These are phyloP conservation scores for Nannobrachium achirus DNA, from an alignment of 2,113 vertebrate genomes.

Conservation along the genomic window DNA sequence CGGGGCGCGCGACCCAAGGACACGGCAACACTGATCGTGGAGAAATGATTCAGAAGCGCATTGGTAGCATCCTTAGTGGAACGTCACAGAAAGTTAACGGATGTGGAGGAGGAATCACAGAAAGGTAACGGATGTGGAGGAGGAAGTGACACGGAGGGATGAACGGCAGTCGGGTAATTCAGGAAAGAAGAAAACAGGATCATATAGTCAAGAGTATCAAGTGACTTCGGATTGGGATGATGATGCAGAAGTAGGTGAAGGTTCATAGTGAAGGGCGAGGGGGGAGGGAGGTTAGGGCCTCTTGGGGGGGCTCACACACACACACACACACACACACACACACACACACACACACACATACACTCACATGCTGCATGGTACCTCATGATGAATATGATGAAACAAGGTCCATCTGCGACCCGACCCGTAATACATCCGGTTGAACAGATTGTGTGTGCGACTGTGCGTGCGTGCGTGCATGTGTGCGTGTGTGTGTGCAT, in stretches of 20 bases:
- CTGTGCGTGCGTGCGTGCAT: constrained; percentile 7
- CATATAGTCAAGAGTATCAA: background rate
- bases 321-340: constrained; percentile 11
- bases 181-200: constrained; percentile 6
- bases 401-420: background rate
- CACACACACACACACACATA: constrained; percentile 16
- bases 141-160: background rate
- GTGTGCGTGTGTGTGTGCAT: constrained; percentile 1
- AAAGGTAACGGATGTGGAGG: too few species aligned
- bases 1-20: too few species aligned
- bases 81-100: too few species aligned
- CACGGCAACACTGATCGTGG: too few species aligned
- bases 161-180: background rate
- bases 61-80: too few species aligned
- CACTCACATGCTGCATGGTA: background rate
- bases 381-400: constrained; percentile 10
- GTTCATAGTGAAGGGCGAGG: constrained; percentile 35
- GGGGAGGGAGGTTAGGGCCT: background rate
- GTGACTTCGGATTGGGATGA: background rate
- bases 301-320: background rate
- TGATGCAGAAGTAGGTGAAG: constrained; percentile 35
- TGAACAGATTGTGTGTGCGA: background rate
- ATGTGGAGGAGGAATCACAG: too few species aligned
- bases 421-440: too few species aligned
- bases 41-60: too few species aligned